These are phyloP conservation scores for Caenorhabditis sp. DNA, from an alignment of 2,888 invertebrate genomes.

Conservation along the genomic window DNA sequence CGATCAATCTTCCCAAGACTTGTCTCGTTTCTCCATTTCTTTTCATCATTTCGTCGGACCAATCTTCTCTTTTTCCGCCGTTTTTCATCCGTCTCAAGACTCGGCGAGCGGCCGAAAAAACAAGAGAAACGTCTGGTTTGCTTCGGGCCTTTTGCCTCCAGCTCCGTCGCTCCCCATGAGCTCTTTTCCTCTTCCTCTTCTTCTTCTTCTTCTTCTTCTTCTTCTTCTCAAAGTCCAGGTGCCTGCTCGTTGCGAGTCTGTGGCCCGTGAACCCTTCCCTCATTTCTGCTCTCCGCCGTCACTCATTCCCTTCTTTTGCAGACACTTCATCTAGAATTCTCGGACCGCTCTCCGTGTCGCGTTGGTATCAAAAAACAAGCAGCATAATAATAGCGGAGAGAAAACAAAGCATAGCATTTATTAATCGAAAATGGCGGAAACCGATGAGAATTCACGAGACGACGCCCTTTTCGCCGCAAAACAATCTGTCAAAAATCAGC, in stretches of 20 bases:
- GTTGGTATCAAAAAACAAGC: constrained; percentile 26
- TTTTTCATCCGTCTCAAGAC: neutral
- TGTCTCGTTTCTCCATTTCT: constrained; percentile 7
- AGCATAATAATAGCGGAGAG: constrained; percentile 13
- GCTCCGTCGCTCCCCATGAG: neutral
- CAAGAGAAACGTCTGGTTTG: neutral
- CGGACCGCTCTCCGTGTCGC: neutral
- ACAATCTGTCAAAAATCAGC: neutral
- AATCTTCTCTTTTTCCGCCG: neutral
- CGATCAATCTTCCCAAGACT: constrained; percentile 26
- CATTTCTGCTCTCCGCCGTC: neutral
- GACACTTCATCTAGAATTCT: constrained; percentile 31
- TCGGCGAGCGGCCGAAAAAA: neutral
- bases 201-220: neutral
- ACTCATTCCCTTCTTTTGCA: constrained; percentile 6
- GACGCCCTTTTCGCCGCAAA: neutral
- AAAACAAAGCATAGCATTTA: constrained; percentile 3
- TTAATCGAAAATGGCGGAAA: constrained; percentile 33
- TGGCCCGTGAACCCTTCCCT: too few relatives aligned
- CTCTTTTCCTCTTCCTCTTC: neutral
- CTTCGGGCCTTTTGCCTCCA: neutral
- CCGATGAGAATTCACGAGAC: neutral
- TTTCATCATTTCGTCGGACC: constrained; percentile 4
- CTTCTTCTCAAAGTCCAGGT: neutral
- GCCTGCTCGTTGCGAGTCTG: too few relatives aligned